Evolutionary conservation across 2,113 vertebrate species (phyloP), one percentile per base, ranked within the genome.

Genomic region (Perognathus longimembris): DNA sequence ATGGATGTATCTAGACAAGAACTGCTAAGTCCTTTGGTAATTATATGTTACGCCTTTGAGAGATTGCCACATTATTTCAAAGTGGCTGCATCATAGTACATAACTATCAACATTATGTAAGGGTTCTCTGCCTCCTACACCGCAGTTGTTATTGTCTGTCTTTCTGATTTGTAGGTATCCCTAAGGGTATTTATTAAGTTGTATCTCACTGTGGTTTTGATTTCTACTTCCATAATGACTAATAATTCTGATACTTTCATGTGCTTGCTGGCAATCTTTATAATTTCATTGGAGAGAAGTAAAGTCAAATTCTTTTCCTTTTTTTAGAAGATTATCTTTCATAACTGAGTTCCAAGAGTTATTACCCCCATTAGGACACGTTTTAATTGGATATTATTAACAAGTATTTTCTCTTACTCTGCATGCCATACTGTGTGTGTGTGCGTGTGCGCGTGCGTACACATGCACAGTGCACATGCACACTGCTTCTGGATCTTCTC

Each of bases 281-380:
- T 57, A 26, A 17, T n/a, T 63, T 67, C 20, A 81, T 40, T 61
- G 34, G 69, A 81, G 45, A 80, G 75, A 70, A 54, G 15, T 17
- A 0, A 69, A 90, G 30, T 4, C 22, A 80, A 76, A 90, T 34
- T 4, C 22, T 90, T 40, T 63, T 22, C 6, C 28, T 34, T 61
- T 69, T 76, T 88, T 75, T 81, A 75, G 69, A 85, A 57, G 45
- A 40, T n/a, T 74, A 30, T 87, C n/a, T 66, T 45, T 76, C 74
- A n/a, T 63, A 86, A 69, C 21, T 64, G 40, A 76, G 71, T 77
- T 82, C 6, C 59, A 91, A 70, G 64, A 82, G 6, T 77, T 94
- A 34, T 82, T 76, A 74, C 38, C 69, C 30, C 54, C 17, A 34
- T 26, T 74, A 34, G 14, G 1, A 74, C 86, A 24, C 40, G 50